phyloP scores from a whole-genome alignment of 2,113 vertebrate genomes.

The Scolopax mira region DNA sequence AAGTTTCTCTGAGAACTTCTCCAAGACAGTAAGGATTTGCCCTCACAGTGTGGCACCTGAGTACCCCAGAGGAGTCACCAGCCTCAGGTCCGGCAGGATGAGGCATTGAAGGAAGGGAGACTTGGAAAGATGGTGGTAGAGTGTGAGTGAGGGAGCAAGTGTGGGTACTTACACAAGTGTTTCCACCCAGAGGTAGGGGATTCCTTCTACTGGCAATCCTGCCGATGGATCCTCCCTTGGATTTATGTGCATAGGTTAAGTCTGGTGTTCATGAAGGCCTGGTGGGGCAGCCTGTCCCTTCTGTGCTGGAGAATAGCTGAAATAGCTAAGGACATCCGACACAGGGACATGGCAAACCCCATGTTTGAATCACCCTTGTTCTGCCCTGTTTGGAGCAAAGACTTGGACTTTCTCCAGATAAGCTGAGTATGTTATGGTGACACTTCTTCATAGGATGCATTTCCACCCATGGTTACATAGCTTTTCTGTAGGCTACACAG shows the following conservation, averaged over 20 bases:
- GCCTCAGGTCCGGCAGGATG: neutral
- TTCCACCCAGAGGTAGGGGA: neutral
- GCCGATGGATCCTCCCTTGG: neutral
- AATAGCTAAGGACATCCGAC: neutral
- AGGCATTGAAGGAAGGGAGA: neutral
- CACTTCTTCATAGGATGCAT: neutral
- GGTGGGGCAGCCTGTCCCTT: neutral
- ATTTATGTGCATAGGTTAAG: neutral
- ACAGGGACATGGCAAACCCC: neutral
- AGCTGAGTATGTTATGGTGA: neutral
- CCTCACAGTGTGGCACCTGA: neutral
- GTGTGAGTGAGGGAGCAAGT: neutral
- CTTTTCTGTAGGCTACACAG: neutral
- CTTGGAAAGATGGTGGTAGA: neutral
- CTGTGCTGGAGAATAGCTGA: neutral
- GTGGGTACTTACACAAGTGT: neutral
- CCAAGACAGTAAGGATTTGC: neutral
- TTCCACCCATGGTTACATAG: neutral
- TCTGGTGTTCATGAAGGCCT: neutral
- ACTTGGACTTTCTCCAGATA: neutral
- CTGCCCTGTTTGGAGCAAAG: neutral
- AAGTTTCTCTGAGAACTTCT: neutral
- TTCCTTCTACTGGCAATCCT: neutral
- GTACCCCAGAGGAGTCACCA: neutral
- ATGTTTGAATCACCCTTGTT: neutral